Base-by-base conservation (phyloP, 2,797 vertebrate genomes). In the Numenius phaeopus region DNA sequence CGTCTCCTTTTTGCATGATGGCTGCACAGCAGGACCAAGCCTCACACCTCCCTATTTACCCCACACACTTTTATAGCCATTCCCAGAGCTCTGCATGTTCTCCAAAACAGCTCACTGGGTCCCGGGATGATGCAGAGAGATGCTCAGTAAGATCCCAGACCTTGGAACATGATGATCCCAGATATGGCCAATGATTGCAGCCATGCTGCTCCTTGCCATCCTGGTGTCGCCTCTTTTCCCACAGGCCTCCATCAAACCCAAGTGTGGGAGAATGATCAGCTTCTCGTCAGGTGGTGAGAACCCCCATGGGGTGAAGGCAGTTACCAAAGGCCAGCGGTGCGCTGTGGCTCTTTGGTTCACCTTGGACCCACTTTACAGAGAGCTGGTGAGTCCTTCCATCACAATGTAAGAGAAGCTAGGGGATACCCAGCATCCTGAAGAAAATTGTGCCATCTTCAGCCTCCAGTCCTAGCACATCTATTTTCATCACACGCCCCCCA, bases 311-410 rank as follows among this genome's bases (percentile, higher is more conserved):
- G 99, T 99, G 89, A 99, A 98, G 95, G 99, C 99, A 0, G 99
- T 99, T 91, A 99, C 99, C 91, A 98, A 96, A 23, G 99, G 99
- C 37, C 99, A 99, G 98, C 97, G 99, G 8, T 99, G 99, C 2
- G 99, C 99, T 0, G 99, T 99, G 46, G 99, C 99, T 1, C 97
- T 99, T 65, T 99, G 99, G 99, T 99, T 99, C 97, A 99, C 99
- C n/a, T 94, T 99, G 84, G 98, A 99, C 88, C 99, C 99, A 0
- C 98, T 99, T 70, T 99, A 99, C 97, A 99, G 99, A 97, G 99
- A 99, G 96, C 69, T 99, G 99, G 99, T 99, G 98, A 99, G 98
- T 95, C 14, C 23, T 2, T 83, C 18, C 19, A 19, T 10, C 0
- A 0, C 0, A 1, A 2, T 4, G 2, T 47, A 32, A 50, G 34